Base-by-base conservation (phyloP, 2,797 vertebrate genomes). In the Cynodonichthys magdalenae region DNA sequence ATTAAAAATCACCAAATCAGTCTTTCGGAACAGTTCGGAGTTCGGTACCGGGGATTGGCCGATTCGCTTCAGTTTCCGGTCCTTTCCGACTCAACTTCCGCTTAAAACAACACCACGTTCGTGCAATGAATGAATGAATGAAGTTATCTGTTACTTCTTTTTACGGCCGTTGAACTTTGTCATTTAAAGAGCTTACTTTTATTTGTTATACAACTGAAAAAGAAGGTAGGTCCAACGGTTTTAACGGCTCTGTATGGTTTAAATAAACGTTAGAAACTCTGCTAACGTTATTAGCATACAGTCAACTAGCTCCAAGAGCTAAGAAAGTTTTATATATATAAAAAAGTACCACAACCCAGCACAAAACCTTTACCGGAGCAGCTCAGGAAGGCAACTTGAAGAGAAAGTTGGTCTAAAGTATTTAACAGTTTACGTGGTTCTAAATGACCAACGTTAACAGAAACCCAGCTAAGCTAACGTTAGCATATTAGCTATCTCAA, bases 31-130 rank as follows among this genome's bases (percentile, higher is more conserved):
- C 6, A 4, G 5, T 7, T 44, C 42, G 15, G 15, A 6, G 41
- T 17, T 7, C 17, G 6, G 17, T 12, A 36, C 34, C 9, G 34
- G 3, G 34, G 34, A 9, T 36, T 36, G 17, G 17, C 6, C 2
- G 28, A 5, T 12, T 27, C 27, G 11, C 10, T 1, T 44, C 53
- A 0, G 0, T 64, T 8, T 84, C 85, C 83, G 74, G 71, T 68
- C 1, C 24, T 2, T 0, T 1, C 14, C 2, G 1, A 5, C 44
- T 15, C 44, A 0, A 72, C 80, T 87, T 90, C 85, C 90, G 3
- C 29, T 58, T 57, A 90, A 82, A 88, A 87, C 84, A 87, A 84
- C 18, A 42, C 68, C 87, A 85, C 86, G 87, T 79, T 66, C n/a
- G 44, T 8, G 1, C 20, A 64, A 50, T 60, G 64, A 68, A 74